Evolutionary conservation across 1,140 invertebrate genomes (phyloP).

Genomic region (Eumaeus atala): DNA sequence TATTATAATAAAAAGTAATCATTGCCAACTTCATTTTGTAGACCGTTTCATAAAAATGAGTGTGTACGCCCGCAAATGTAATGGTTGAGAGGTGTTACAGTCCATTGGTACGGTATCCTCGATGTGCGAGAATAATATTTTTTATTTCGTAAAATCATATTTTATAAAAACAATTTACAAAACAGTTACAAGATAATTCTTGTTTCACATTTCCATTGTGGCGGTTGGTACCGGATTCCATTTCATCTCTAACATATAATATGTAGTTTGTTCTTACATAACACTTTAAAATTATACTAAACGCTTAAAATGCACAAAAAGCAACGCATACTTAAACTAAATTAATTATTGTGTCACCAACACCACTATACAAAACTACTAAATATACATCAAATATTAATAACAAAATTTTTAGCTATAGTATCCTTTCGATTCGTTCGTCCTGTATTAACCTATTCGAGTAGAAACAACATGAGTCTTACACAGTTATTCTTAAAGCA

Average conservation of each 20-base stretch:
- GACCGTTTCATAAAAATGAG: too few relatives aligned
- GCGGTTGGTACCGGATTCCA: too few relatives aligned
- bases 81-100: too few relatives aligned
- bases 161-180: neutral
- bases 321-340: neutral
- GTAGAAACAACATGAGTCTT: slow-evolving; percentile 18
- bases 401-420: neutral
- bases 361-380: neutral
- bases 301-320: slow-evolving; percentile 2
- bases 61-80: too few relatives aligned
- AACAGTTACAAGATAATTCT: neutral
- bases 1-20: too few relatives aligned
- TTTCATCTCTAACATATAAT: too few relatives aligned
- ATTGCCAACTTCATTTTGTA: too few relatives aligned
- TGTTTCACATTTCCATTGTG: neutral
- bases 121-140: neutral
- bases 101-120: neutral
- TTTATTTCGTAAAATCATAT: neutral
- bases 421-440: neutral
- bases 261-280: neutral
- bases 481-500: slow-evolving; percentile 22
- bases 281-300: neutral
- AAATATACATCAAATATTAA: neutral
- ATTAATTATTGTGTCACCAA: slow-evolving; percentile 7
- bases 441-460: slow-evolving; percentile 20